These are phyloP conservation scores for Hippocampus comes DNA, from an alignment of 2,113 vertebrate species.

Conservation along the genomic window DNA sequence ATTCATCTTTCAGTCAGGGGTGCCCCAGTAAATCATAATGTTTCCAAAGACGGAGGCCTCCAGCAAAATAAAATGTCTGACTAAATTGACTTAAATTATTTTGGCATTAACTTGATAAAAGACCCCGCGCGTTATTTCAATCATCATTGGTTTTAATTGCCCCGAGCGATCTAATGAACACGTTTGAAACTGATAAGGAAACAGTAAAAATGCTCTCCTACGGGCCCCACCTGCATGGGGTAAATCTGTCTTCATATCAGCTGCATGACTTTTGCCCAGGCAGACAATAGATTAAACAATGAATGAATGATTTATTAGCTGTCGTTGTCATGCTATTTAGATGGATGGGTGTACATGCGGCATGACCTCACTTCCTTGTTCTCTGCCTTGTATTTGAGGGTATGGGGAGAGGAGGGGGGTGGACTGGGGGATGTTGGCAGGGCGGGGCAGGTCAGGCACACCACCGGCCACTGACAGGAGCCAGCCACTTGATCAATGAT, in stretches of 20 bases:
- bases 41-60: slow-evolving; percentile 47
- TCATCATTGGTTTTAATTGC: slow-evolving; percentile 71
- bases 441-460: slow-evolving; percentile 67
- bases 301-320: slow-evolving; percentile 85
- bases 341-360: slow-evolving; percentile 79
- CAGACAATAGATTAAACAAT: slow-evolving; percentile 82
- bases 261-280: slow-evolving; percentile 69
- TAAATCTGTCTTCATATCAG: slow-evolving; percentile 72
- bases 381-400: slow-evolving; percentile 68
- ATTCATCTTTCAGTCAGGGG: slow-evolving; percentile 43
- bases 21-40: slow-evolving; percentile 39
- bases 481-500: slow-evolving; percentile 74
- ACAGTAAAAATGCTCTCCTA: slow-evolving; percentile 46
- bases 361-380: slow-evolving; percentile 80
- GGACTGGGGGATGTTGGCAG: slow-evolving; percentile 52
- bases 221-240: slow-evolving; percentile 67
- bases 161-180: slow-evolving; percentile 69
- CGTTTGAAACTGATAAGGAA: slow-evolving; percentile 72
- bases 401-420: slow-evolving; percentile 52
- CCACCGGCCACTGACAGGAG: slow-evolving; percentile 72
- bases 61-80: slow-evolving; percentile 57
- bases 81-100: slow-evolving; percentile 66
- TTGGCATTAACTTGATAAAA: slow-evolving; percentile 65
- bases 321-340: slow-evolving; percentile 80
- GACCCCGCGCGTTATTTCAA: slow-evolving; percentile 66